These are phyloP conservation scores for Dreissena rostriformis DNA, from an alignment of 1,140 invertebrate species.

Conservation along the genomic window DNA sequence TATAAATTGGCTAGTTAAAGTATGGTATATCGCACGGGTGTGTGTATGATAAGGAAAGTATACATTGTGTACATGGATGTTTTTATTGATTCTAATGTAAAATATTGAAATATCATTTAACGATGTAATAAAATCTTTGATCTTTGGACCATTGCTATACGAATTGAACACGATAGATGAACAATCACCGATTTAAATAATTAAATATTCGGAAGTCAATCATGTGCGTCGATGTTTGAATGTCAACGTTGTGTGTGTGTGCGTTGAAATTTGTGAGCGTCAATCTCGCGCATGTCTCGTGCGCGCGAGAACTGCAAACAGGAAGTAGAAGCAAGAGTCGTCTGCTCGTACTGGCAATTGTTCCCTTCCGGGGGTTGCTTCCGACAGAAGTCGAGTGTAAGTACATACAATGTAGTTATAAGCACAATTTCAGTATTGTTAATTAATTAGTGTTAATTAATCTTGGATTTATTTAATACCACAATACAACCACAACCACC, in stretches of 20 bases:
- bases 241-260: neutral
- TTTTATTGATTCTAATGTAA: neutral
- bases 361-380: constrained; percentile 40
- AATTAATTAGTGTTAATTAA: neutral
- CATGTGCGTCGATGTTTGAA: neutral
- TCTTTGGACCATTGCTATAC: neutral
- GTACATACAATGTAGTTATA: neutral
- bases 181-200: neutral
- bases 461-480: neutral
- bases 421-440: neutral
- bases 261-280: neutral
- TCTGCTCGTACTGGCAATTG: constrained; percentile 43
- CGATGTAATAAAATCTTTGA: neutral
- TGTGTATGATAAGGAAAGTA: too few relatives aligned
- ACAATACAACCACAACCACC: neutral
- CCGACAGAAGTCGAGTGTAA: constrained; percentile 39
- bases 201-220: neutral
- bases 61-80: too few relatives aligned
- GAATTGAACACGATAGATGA: neutral
- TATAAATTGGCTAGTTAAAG: too few relatives aligned
- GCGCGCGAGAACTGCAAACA: constrained; percentile 12
- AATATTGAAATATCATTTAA: neutral
- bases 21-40: too few relatives aligned
- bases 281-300: constrained; percentile 44
- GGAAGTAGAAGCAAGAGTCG: constrained; percentile 31